These are phyloP conservation scores for Zosterops japonicus DNA, from an alignment of 2,113 vertebrate species.

Conservation along the genomic window DNA sequence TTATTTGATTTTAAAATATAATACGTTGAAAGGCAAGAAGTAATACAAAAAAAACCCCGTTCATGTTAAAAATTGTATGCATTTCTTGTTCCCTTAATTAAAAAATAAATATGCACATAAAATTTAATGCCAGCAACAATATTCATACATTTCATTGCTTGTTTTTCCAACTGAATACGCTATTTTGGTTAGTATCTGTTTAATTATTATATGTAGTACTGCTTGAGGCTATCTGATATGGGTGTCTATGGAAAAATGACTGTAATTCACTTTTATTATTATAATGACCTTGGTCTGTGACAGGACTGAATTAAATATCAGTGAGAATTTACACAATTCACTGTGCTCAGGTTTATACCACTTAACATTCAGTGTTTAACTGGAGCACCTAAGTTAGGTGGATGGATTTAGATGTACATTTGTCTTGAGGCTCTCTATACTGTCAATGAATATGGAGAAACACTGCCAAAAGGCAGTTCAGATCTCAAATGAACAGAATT, in stretches of 20 bases:
- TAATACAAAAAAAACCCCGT: background rate
- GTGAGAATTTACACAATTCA: constrained; percentile 56
- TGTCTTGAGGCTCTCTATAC: background rate
- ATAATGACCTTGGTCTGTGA: constrained; percentile 49
- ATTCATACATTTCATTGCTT: background rate
- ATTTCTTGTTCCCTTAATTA: background rate
- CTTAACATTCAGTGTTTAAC: constrained; percentile 41
- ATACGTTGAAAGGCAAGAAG: background rate
- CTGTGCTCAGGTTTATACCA: constrained; percentile 18
- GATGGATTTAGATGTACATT: constrained; percentile 21
- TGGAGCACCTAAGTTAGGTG: background rate
- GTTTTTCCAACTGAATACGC: constrained; percentile 12
- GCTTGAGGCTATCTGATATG: constrained; percentile 6
- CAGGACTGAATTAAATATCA: constrained; percentile 49
- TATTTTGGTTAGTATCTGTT: constrained; percentile 23
- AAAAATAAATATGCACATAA: background rate
- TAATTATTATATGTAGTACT: background rate
- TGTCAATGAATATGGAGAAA: background rate
- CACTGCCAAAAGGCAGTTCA: background rate
- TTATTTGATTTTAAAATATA: background rate
- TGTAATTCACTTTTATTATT: constrained; percentile 57
- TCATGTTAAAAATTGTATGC: background rate
- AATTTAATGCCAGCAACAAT: background rate
- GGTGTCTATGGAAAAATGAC: background rate
- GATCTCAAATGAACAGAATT: background rate